A percentile compares a stretch with the other conserved stretches of the same genome.
phyloP scores from a whole-genome alignment of 2,797 vertebrate genomes.

The Chloroceryle inda region DNA sequence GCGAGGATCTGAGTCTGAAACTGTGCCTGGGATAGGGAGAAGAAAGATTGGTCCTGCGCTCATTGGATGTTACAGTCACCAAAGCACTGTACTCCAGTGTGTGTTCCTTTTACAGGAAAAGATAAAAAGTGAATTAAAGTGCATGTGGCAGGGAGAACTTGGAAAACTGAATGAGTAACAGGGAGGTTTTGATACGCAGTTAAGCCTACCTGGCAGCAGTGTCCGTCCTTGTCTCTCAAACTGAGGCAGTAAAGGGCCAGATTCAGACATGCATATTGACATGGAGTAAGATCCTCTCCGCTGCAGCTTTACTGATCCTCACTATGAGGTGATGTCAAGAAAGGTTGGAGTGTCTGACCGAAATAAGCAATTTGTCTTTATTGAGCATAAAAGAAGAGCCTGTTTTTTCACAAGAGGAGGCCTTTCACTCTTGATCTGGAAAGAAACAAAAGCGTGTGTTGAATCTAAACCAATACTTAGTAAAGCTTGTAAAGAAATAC shows the following conservation, averaged over 20 bases:
- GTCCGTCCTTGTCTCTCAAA: neutral
- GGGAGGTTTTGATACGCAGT: neutral
- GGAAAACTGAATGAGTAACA: neutral
- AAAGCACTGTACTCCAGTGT: neutral
- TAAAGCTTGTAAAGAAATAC: neutral
- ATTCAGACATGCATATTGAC: neutral
- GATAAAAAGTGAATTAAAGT: neutral
- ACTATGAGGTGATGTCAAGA: accelerated
- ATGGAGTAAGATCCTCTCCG: neutral
- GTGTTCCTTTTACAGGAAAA: neutral
- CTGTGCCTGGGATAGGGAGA: neutral
- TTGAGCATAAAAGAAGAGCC: neutral
- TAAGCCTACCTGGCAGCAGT: neutral
- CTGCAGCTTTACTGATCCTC: neutral
- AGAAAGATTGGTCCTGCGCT: neutral
- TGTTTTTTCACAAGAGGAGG: neutral
- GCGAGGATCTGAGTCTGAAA: neutral
- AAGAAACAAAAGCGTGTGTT: neutral
- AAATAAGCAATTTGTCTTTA: neutral
- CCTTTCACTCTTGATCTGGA: neutral
- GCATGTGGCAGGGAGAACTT: neutral
- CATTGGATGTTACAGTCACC: neutral
- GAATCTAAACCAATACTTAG: neutral
- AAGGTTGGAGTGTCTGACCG: neutral
- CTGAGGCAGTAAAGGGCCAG: neutral